A percentile compares a stretch with the other conserved stretches of the same genome.
phyloP scores from a whole-genome alignment of 2,113 vertebrate genomes.

The Dipodomys stephensi region DNA sequence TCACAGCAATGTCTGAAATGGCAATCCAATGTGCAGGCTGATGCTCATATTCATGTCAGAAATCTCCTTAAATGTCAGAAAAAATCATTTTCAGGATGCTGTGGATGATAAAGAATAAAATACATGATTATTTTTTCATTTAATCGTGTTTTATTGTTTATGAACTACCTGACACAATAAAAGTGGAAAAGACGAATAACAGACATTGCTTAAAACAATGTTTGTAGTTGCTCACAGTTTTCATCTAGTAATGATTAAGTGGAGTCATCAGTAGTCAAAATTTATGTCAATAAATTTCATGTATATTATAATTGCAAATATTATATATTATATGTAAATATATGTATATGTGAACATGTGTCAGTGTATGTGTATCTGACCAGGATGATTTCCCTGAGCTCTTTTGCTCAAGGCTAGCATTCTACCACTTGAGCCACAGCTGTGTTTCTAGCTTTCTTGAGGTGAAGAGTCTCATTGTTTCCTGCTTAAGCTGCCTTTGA shows the following conservation, averaged over 20 bases:
- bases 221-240: too few relatives aligned
- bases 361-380: too few relatives aligned
- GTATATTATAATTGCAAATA: too few relatives aligned
- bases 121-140: not conserved
- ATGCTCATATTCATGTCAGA: constrained; percentile 57
- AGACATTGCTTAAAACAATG: too few relatives aligned
- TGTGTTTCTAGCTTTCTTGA: too few relatives aligned
- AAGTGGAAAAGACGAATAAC: constrained; percentile 22
- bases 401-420: too few relatives aligned
- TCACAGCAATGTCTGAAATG: constrained; percentile 73
- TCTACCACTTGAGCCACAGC: too few relatives aligned
- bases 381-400: too few relatives aligned
- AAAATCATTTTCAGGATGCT: not conserved
- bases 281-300: not conserved
- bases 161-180: not conserved
- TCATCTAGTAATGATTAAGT: not conserved
- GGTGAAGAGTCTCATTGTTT: too few relatives aligned
- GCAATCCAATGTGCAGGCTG: constrained; percentile 50
- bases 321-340: too few relatives aligned
- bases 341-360: too few relatives aligned
- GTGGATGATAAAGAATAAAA: constrained; percentile 40
- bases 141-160: not conserved
- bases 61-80: constrained; percentile 62
- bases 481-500: too few relatives aligned
- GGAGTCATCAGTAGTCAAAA: not conserved